These are phyloP conservation scores for Acrocephalus arundinaceus DNA, from an alignment of 2,113 vertebrate genomes.

Conservation along the genomic window DNA sequence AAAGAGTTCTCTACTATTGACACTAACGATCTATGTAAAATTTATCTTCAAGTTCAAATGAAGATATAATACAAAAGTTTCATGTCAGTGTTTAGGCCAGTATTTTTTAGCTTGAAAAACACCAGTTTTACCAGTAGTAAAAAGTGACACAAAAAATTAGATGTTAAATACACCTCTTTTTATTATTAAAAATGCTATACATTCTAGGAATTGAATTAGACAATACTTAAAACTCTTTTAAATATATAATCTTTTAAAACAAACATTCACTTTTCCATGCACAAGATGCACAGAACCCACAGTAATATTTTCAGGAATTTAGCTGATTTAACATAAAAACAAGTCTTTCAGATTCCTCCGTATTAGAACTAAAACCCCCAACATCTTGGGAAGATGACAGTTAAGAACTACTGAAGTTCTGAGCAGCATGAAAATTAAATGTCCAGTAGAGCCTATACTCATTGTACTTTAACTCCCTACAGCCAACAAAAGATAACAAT, in stretches of 20 bases:
- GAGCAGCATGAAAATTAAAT: not conserved
- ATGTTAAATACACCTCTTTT: not conserved
- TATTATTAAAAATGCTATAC: not conserved
- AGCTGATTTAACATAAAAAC: not conserved
- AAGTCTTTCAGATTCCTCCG: not conserved
- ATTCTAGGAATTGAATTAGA: not conserved
- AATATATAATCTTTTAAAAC: not conserved
- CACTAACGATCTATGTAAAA: not conserved
- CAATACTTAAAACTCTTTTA: not conserved
- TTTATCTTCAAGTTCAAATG: not conserved
- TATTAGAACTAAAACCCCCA: not conserved
- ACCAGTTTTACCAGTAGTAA: not conserved
- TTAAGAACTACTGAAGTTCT: not conserved
- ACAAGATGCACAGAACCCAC: not conserved
- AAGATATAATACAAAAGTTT: not conserved
- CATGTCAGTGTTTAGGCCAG: not conserved
- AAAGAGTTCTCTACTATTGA: not conserved
- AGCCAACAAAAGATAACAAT: not conserved
- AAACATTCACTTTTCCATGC: not conserved
- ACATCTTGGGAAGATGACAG: not conserved
- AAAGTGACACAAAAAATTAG: not conserved
- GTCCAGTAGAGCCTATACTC: not conserved
- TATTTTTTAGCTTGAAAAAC: not conserved
- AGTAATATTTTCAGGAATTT: not conserved
- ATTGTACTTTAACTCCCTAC: not conserved